Base-by-base conservation (phyloP, 2,888 invertebrate species). In the Isoperla grammatica region DNA sequence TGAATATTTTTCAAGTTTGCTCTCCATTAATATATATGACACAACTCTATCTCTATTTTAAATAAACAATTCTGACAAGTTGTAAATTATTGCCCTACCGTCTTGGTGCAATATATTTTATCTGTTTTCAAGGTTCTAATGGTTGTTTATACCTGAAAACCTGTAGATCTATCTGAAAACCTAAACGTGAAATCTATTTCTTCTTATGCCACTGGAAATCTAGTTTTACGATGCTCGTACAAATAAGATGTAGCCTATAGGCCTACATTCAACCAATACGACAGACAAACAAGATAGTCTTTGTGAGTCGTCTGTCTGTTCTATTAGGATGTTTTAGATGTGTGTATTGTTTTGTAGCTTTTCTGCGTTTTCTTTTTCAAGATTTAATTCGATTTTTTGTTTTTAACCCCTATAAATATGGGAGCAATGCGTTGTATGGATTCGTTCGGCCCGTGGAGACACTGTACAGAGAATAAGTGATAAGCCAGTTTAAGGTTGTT, bases 51-150 rank as follows among this genome's bases (percentile, higher is more conserved):
- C 29, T 8, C 29, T 29, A 29, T 29, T 29, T 29, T 29, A 29
- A 29, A 29, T 29, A 29, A 29, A 29, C 17, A 53, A 37, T 12
- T 12, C 37, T 39, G 53, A 53, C 39, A 53, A 39, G 17, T 12
- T 39, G 11, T 53, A 53, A 53, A 53, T 53, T 17, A 39, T 53
- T 6, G 35, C 19, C 37, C 29, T 29, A 19, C 39, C 17, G 29
- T 46, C 17, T 50, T 15, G 37, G 35, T 9, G 37, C 19, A 19
- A 50, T 35, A 23, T n/a, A 39, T 39, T 37, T 17, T 17, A 29
- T 35, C 53, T 53, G 53, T 53, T 53, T 53, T 53, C 53, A 53
- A 53, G 53, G 53, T 53, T 53, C 53, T 53, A 53, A 53, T 53
- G 20, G 35, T 37, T 53, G 11, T 53, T 53, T 53, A 29, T 53